A percentile compares a stretch with the other conserved stretches of the same genome.
Evolutionary conservation across 2,888 invertebrate genomes (phyloP).

Genomic region (Drosophila colorata): DNA sequence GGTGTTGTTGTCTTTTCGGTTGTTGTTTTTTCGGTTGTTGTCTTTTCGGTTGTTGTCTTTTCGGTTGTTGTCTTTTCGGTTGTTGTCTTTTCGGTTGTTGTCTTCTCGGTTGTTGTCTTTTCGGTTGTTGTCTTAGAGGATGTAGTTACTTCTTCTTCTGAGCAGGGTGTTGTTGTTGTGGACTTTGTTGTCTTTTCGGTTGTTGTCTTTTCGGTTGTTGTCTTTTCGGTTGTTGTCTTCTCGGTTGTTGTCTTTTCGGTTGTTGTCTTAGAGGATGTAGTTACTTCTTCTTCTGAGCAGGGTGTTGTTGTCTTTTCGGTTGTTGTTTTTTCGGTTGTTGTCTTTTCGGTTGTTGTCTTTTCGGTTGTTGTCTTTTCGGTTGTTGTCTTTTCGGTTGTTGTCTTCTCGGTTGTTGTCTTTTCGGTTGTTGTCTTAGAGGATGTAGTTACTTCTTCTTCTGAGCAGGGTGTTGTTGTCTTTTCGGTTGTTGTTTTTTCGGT

Average conservation of each 20-base stretch:
- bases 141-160: too few species aligned
- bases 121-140: not conserved
- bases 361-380: not conserved
- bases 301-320: constrained; percentile 27
- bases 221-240: constrained; percentile 9
- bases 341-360: not conserved
- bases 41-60: not conserved
- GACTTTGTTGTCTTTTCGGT: constrained; percentile 18
- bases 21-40: constrained; percentile 5
- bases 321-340: constrained; percentile 5
- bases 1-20: constrained; percentile 26
- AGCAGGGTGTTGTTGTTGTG: too few species aligned
- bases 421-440: not conserved
- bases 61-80: not conserved
- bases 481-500: constrained; percentile 17
- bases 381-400: not conserved
- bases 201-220: constrained; percentile 13
- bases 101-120: not conserved
- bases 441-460: too few species aligned
- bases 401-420: not conserved
- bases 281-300: too few species aligned
- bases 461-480: too few species aligned
- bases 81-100: not conserved
- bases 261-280: not conserved
- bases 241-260: constrained; percentile 17